Percentiles rank a stretch among this genome's conserved stretches.
Evolutionary conservation across 2,797 vertebrate genomes (phyloP).

Genomic region (Anas georgica): DNA sequence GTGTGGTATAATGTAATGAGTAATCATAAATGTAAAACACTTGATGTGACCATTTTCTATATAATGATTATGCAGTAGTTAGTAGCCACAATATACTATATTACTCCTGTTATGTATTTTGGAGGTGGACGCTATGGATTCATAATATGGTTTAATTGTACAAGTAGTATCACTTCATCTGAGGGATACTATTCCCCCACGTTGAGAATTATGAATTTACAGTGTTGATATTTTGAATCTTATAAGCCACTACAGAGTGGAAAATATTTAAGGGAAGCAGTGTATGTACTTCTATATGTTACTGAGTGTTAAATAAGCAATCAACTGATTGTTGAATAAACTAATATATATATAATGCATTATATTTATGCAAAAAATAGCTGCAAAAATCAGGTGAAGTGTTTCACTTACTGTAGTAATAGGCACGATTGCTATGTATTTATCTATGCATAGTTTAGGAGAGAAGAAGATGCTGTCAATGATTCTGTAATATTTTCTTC

Average conservation of each 20-base stretch:
- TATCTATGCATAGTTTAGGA: slow-evolving; percentile 73
- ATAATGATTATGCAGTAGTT: slow-evolving; percentile 66
- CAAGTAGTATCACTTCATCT: slow-evolving; percentile 52
- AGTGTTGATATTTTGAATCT: slow-evolving; percentile 54
- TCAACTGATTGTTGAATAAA: slow-evolving; percentile 40
- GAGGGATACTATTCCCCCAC: slow-evolving; percentile 41
- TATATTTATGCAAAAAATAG: slow-evolving; percentile 62
- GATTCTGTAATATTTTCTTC: slow-evolving; percentile 75
- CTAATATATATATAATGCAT: slow-evolving; percentile 44
- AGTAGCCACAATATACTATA: slow-evolving; percentile 60
- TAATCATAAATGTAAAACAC: slow-evolving; percentile 67
- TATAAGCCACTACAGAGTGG: slow-evolving; percentile 64
- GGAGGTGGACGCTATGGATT: slow-evolving; percentile 60
- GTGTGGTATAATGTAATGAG: slow-evolving; percentile 60
- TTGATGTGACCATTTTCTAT: slow-evolving; percentile 61
- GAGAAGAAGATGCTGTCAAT: slow-evolving; percentile 70
- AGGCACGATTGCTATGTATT: slow-evolving; percentile 70
- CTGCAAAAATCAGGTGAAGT: slow-evolving; percentile 62
- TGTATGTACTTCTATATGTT: slow-evolving; percentile 67
- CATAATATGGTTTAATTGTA: slow-evolving; percentile 51
- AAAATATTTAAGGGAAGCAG: slow-evolving; percentile 70
- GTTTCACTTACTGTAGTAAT: slow-evolving; percentile 63
- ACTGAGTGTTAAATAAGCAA: slow-evolving; percentile 67
- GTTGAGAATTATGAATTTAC: slow-evolving; percentile 41
- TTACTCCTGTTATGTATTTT: slow-evolving; percentile 69